Percentiles rank a stretch among this genome's conserved stretches.
Conservation (phyloP, 2,888 invertebrate species). For the Ochropacha duplaris region DNA sequence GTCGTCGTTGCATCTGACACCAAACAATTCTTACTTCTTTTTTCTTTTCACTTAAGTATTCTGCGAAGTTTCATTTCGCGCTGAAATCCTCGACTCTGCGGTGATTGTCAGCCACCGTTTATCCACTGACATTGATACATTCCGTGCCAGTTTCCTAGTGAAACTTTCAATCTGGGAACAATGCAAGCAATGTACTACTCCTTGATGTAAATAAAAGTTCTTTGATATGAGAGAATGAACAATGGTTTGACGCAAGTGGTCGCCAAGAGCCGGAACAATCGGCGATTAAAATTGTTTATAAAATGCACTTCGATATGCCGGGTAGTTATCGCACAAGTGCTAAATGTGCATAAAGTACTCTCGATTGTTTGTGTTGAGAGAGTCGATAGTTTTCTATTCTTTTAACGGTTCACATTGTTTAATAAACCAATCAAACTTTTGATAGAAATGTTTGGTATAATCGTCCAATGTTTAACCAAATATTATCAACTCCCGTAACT, state of each 20-base stretch:
- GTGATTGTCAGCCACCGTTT: constrained; percentile 49
- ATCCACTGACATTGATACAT: constrained; percentile 61
- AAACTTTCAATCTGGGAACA: constrained; percentile 49
- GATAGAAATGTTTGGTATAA: not conserved
- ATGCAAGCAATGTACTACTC: constrained; percentile 50
- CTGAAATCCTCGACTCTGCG: constrained; percentile 46
- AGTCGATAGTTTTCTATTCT: constrained; percentile 25
- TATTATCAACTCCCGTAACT: not conserved
- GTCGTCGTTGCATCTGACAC: constrained; percentile 76
- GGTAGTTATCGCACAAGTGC: constrained; percentile 47
- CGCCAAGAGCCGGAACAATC: constrained; percentile 70
- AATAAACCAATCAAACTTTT: not conserved
- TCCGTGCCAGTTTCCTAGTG: constrained; percentile 43
- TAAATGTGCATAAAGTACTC: constrained; percentile 19
- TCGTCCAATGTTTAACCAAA: not conserved
- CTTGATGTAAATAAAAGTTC: constrained; percentile 42
- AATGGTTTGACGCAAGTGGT: constrained; percentile 65
- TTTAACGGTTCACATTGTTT: constrained; percentile 28
- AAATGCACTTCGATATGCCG: constrained; percentile 60
- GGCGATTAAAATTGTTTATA: constrained; percentile 76
- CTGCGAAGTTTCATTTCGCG: constrained; percentile 65
- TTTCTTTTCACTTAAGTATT: constrained; percentile 67
- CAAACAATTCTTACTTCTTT: constrained; percentile 60
- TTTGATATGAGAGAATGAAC: constrained; percentile 49
- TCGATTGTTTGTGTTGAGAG: constrained; percentile 33